Evolutionary conservation across 2,888 invertebrate species (phyloP), one percentile per base, ranked within the genome.

Genomic region (Dendrolimus houi): DNA sequence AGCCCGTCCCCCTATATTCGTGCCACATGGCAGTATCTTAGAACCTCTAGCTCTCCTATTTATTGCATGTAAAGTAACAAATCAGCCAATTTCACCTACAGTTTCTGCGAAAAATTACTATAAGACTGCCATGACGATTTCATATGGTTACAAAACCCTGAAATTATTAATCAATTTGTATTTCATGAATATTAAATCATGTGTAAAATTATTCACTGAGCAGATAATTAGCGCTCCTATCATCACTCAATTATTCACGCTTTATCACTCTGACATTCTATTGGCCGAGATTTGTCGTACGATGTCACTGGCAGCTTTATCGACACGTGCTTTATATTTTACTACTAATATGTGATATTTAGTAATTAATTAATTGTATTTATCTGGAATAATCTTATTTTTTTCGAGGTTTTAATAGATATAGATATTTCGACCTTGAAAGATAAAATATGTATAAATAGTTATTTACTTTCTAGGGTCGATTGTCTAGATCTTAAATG

Each of bases 221-320:
- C 3, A 3, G 29, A 29, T 29, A 29, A 29, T 29, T 52, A 55
- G 9, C 47, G 54, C 6, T 53, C n/a, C 42, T 56, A 54, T 52
- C 55, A 12, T 17, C 56, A n/a, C 13, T 47, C 52, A 54, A 56
- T 53, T 56, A 42, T 52, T 56, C 42, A 56, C 52, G 55, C 56
- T 57, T 58, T 17, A 53, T 9, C 12, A 53, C 52, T 54, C 53
- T 52, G 9, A 17, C 55, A 57, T 54, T 17, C 58, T 29, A 66
- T 66, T 66, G 66, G 66, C 60, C 53, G 58, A 66, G 58, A 58
- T 59, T 59, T 56, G 60, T 66, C 66, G 64, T 66, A 66, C 61
- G 66, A 64, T 61, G 55, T 47, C 47, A 47, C 47, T 29, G 47
- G 2, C 12, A 47, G 47, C 12, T 56, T 56, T 52, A 14, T 29